Conservation (phyloP, 1,140 invertebrate species). For the Eurytemora carolleeae region DNA sequence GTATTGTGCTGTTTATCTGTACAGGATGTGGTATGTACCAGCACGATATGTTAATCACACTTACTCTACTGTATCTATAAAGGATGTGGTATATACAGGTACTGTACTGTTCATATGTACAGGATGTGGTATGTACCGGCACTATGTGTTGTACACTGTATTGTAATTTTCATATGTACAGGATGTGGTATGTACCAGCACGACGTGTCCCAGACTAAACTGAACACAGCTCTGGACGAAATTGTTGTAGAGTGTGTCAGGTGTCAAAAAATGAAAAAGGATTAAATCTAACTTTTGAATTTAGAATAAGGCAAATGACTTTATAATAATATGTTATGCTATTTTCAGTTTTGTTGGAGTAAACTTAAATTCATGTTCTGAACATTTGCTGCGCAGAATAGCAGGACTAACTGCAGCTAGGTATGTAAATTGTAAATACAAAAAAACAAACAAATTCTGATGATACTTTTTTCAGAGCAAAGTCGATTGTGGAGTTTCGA, state of each 20-base stretch:
- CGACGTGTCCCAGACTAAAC: slow-evolving; percentile 52
- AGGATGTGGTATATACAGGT: no score
- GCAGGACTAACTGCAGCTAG: slow-evolving; percentile 51
- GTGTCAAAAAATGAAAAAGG: slow-evolving; percentile 64
- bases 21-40: no score
- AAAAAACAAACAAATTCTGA: no score
- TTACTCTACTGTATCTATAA: no score
- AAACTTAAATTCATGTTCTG: slow-evolving; percentile 3
- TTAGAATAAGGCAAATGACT: slow-evolving; percentile 42
- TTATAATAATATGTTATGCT: neutral
- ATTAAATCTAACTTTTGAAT: slow-evolving; percentile 51
- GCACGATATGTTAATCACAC: no score
- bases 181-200: slow-evolving; percentile 83
- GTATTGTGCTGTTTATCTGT: no score
- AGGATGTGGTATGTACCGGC: no score
- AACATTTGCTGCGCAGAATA: slow-evolving; percentile 35
- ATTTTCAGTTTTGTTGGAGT: slow-evolving; percentile 4
- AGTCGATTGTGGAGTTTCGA: slow-evolving; percentile 52
- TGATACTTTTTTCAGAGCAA: no score
- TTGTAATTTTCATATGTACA: no score
- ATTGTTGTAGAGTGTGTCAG: slow-evolving; percentile 56
- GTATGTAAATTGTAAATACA: no score
- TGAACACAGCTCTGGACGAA: slow-evolving; percentile 48
- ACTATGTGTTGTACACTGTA: no score
- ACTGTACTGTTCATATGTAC: no score